These are phyloP conservation scores for Leptestheria dahalacensis DNA, from an alignment of 1,140 invertebrate species.

Conservation along the genomic window DNA sequence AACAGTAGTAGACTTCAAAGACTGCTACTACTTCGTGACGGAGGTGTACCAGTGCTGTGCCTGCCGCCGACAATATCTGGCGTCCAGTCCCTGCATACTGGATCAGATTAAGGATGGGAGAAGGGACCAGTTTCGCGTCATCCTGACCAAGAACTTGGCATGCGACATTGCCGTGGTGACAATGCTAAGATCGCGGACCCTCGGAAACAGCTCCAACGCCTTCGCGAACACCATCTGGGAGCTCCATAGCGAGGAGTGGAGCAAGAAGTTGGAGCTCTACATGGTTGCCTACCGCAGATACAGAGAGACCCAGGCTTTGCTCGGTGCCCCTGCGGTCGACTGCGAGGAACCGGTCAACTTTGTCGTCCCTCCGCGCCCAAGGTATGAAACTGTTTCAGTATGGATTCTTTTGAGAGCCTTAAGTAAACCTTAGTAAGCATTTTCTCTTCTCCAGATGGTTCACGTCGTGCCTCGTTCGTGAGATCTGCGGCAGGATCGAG, in stretches of 20 bases:
- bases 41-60: neutral
- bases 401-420: neutral
- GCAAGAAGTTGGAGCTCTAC: neutral
- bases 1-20: neutral
- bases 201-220: slow-evolving; percentile 4
- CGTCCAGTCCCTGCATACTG: neutral
- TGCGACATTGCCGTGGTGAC: neutral
- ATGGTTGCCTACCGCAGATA: neutral
- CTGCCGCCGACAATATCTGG: neutral
- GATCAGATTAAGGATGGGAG: too few relatives aligned
- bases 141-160: slow-evolving; percentile 5
- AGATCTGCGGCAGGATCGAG: neutral
- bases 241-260: neutral
- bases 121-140: slow-evolving; percentile 1
- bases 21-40: neutral
- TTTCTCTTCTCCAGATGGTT: neutral
- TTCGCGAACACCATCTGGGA: too few relatives aligned
- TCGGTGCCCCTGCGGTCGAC: neutral
- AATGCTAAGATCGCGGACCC: neutral
- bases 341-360: neutral
- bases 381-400: neutral
- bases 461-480: neutral
- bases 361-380: neutral
- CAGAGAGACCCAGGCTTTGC: neutral
- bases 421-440: neutral